phyloP scores from a whole-genome alignment of 2,113 vertebrate genomes.

The Brachyhypopomus occidentalis region DNA sequence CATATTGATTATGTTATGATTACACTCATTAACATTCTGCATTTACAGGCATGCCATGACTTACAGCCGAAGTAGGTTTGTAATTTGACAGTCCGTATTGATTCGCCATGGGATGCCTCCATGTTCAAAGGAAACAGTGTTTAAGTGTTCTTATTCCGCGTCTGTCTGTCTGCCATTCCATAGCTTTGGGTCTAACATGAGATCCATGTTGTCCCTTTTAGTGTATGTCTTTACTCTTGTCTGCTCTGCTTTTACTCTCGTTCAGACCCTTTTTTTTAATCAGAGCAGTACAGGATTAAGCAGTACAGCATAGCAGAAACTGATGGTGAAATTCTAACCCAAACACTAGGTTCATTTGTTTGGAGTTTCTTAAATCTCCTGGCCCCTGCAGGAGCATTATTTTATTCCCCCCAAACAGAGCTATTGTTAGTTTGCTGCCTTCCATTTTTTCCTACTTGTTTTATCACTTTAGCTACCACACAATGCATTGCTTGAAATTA shows the following conservation, averaged over 20 bases:
- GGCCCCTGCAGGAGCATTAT: too few species aligned
- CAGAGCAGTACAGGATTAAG: too few species aligned
- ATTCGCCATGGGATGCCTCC: slow-evolving; percentile 37
- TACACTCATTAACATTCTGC: slow-evolving; percentile 76
- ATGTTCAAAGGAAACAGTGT: slow-evolving; percentile 18
- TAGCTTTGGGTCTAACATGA: background rate
- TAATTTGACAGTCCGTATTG: slow-evolving; percentile 47
- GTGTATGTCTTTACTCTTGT: too few species aligned
- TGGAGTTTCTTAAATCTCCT: background rate
- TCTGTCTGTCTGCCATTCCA: slow-evolving; percentile 83
- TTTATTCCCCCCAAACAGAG: too few species aligned
- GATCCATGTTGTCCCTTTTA: slow-evolving; percentile 66
- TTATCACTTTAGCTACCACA: background rate
- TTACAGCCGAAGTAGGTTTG: slow-evolving; percentile 36
- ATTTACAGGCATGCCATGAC: slow-evolving; percentile 66
- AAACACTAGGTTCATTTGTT: background rate
- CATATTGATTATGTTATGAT: slow-evolving; percentile 78
- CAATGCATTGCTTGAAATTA: background rate
- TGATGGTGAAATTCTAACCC: background rate
- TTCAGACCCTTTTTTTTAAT: too few species aligned
- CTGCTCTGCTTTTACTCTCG: too few species aligned
- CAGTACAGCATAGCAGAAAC: too few species aligned
- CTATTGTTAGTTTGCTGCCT: too few species aligned
- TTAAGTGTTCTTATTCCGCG: slow-evolving; percentile 58
- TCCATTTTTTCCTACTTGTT: background rate